Base-by-base conservation (phyloP, 2,888 invertebrate genomes). In the Cordilura impudica region DNA sequence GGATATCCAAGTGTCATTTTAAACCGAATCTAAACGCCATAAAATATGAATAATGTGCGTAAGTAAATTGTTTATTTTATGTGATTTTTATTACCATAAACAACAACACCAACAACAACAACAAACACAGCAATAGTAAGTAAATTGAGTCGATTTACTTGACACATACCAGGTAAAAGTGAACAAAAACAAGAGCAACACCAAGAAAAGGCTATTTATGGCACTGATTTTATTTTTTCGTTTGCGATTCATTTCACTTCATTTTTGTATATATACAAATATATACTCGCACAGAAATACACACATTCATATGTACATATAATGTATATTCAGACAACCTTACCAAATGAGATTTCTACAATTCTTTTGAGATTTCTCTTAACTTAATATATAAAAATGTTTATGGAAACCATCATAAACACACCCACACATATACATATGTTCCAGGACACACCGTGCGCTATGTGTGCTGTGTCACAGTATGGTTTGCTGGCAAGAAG, bases 41-140 rank as follows among this genome's bases (percentile, higher is more conserved):
- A 39, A 63, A 65, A 73, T 58, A 65, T 65, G 56, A 58, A 43
- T 56, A 43, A 73, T 73, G 51, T 49, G 18, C 47, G 43, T 26
- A 56, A 69, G 45, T 49, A 69, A 69, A 72, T 47, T 72, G 54
- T 72, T 47, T 43, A 16, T 73, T 73, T 58, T 66, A 73, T 73
- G 26, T 19, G 66, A 58, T 65, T 66, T 66, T 73, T 73, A 73
- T 66, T 39, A 29, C 43, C n/a, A 16, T 29, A n/a, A n/a, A n/a
- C n/a, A n/a, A 53, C 53, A 4, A 10, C 39, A 10, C 4, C 4
- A 14, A n/a, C n/a, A n/a, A 26, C 19, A 51, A 43, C 43, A 29
- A 53, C 5, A 29, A 47, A 70, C 3, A n/a, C 43, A 43, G 14
- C 12, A 45, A 54, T 12, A 54, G 60, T 31, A 51, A 29, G n/a